These are phyloP conservation scores for Rhingia campestris DNA, from an alignment of 2,888 invertebrate genomes.

Conservation along the genomic window DNA sequence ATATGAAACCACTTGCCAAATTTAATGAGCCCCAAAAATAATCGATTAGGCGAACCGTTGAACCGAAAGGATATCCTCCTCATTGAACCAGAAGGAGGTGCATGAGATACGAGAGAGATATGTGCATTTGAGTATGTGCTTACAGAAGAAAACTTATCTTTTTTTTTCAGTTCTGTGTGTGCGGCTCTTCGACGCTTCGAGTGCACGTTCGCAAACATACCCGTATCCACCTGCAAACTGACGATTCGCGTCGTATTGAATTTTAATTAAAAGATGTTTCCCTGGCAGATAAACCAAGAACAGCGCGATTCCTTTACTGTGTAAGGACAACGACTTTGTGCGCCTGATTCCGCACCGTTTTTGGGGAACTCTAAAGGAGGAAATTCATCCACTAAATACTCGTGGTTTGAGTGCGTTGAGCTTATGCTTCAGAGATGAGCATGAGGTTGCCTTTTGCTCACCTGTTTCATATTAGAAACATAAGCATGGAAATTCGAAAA, in stretches of 20 bases:
- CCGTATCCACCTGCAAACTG: slow-evolving; percentile 64
- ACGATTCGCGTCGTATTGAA: slow-evolving; percentile 71
- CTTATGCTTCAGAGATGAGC: slow-evolving; percentile 40
- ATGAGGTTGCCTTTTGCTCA: slow-evolving; percentile 40
- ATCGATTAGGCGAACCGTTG: slow-evolving; percentile 72
- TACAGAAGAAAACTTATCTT: slow-evolving; percentile 42
- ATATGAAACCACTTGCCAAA: slow-evolving; percentile 73
- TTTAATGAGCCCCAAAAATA: slow-evolving; percentile 72
- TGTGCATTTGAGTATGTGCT: slow-evolving; percentile 47
- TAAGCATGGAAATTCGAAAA: slow-evolving; percentile 49
- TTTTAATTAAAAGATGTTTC: slow-evolving; percentile 73
- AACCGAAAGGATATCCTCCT: slow-evolving; percentile 70
- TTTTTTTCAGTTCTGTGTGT: neutral
- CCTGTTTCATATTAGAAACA: slow-evolving; percentile 59
- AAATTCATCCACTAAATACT: slow-evolving; percentile 42
- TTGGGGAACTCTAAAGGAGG: slow-evolving; percentile 32
- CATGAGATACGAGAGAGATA: slow-evolving; percentile 59
- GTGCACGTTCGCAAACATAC: slow-evolving; percentile 60
- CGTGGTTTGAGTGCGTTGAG: slow-evolving; percentile 48
- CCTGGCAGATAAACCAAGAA: slow-evolving; percentile 55
- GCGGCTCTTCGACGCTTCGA: slow-evolving; percentile 54
- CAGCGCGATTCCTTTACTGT: slow-evolving; percentile 34
- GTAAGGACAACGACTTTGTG: slow-evolving; percentile 56
- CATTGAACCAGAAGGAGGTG: slow-evolving; percentile 72
- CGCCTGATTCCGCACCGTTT: slow-evolving; percentile 28